Percentiles rank a stretch among this genome's conserved stretches.
Conservation (phyloP, 1,140 invertebrate genomes). For the Zaprionus gabonicus region DNA sequence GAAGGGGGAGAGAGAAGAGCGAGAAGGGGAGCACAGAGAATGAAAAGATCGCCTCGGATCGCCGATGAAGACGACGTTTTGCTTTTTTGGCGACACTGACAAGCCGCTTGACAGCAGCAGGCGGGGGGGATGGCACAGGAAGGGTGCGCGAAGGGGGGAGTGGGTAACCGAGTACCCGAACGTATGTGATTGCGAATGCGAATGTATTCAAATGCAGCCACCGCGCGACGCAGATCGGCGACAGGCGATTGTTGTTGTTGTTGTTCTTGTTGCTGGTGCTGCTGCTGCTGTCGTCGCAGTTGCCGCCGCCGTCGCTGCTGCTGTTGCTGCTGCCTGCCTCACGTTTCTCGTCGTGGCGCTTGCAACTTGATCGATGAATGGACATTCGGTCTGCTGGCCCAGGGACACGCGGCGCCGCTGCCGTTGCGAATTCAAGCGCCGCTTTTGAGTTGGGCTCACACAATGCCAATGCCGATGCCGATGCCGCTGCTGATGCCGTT, state of each 20-base stretch:
- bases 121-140: conserved; percentile 13
- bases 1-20: background rate
- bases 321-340: conserved; percentile 46
- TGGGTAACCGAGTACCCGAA: background rate
- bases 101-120: conserved; percentile 50
- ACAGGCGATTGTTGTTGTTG: conserved; percentile 43
- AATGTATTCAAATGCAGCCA: conserved; percentile 72
- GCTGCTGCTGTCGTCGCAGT: background rate
- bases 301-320: conserved; percentile 6
- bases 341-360: conserved; percentile 80
- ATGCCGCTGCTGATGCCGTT: background rate
- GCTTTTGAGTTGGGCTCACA: conserved; percentile 77
- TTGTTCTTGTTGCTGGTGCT: background rate
- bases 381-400: conserved; percentile 51
- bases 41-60: background rate
- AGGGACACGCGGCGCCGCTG: conserved; percentile 64
- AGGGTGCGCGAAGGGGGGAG: background rate
- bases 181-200: conserved; percentile 39
- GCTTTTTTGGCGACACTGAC: conserved; percentile 72
- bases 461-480: conserved; percentile 42
- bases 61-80: conserved; percentile 77
- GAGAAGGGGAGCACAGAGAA: background rate
- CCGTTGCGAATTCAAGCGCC: conserved; percentile 80
- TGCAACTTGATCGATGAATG: conserved; percentile 82
- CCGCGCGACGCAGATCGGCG: conserved; percentile 54